Percentiles rank a stretch among this genome's conserved stretches.
These are phyloP conservation scores for Lepidocyrtoides sp. DNA, from an alignment of 2,888 invertebrate species.

Conservation along the genomic window DNA sequence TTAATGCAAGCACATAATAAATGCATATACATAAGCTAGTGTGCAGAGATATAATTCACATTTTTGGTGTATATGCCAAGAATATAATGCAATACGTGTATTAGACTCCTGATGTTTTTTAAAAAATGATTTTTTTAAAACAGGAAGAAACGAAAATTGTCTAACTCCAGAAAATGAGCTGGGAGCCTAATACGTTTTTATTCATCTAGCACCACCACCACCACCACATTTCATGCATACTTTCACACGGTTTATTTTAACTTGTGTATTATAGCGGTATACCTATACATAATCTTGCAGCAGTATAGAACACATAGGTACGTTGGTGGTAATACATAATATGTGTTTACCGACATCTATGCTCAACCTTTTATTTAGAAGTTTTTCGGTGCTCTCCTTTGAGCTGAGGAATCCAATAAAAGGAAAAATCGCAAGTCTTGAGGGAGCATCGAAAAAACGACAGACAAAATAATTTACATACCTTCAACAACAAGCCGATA, in stretches of 20 bases:
- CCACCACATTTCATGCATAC: conserved; percentile 70
- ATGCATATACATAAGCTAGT: background rate
- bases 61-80: background rate
- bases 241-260: conserved; percentile 52
- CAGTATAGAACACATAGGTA: too few relatives aligned
- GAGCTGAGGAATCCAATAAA: conserved; percentile 73
- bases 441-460: conserved; percentile 29
- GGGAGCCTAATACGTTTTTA: conserved; percentile 27
- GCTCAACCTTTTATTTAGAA: conserved; percentile 16
- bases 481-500: conserved; percentile 84
- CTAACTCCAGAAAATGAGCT: conserved; percentile 64
- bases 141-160: conserved; percentile 3
- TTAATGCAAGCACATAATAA: conserved; percentile 20
- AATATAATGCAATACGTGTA: background rate
- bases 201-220: conserved; percentile 45
- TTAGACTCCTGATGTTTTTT: background rate
- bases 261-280: conserved; percentile 3
- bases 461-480: conserved; percentile 75
- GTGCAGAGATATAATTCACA: background rate
- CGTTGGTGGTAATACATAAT: conserved; percentile 7
- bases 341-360: background rate
- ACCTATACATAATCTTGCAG: background rate
- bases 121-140: background rate
- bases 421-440: conserved; percentile 41
- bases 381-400: conserved; percentile 21